phyloP scores from a whole-genome alignment of 2,797 vertebrate genomes.

The Eospalax fontanierii region DNA sequence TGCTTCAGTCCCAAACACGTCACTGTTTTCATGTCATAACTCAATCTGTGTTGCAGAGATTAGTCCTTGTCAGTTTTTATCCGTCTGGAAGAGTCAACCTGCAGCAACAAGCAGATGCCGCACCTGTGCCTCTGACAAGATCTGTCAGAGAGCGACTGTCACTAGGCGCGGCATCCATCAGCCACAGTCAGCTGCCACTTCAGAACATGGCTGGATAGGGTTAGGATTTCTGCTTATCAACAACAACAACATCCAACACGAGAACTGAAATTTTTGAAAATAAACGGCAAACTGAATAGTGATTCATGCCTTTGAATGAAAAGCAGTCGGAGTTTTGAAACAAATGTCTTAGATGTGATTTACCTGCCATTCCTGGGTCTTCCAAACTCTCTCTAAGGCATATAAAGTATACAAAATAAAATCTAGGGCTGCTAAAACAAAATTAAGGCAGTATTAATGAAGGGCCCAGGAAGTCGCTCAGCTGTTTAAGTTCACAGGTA shows the following conservation, averaged over 20 bases:
- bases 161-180: constrained; percentile 82
- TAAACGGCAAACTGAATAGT: constrained; percentile 75
- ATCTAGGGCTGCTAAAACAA: not conserved
- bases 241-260: not conserved
- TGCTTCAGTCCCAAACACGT: constrained; percentile 87
- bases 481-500: constrained; percentile 60
- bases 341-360: constrained; percentile 63
- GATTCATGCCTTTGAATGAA: constrained; percentile 62
- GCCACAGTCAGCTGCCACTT: constrained; percentile 82
- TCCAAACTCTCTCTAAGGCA: constrained; percentile 41
- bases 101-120: constrained; percentile 87
- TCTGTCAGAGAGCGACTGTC: constrained; percentile 88
- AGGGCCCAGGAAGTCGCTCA: constrained; percentile 40
- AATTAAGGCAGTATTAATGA: constrained; percentile 19
- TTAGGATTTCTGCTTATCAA: constrained; percentile 73
- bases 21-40: constrained; percentile 88
- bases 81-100: constrained; percentile 89
- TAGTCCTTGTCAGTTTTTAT: constrained; percentile 90
- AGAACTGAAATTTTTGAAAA: constrained; percentile 72
- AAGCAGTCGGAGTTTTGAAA: constrained; percentile 61
- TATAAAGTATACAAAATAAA: not conserved
- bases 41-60: constrained; percentile 85
- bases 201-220: constrained; percentile 75
- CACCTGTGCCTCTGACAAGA: constrained; percentile 83
- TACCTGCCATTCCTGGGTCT: constrained; percentile 37